These are phyloP conservation scores for Acomys russatus DNA, from an alignment of 2,797 vertebrate genomes.

Conservation along the genomic window DNA sequence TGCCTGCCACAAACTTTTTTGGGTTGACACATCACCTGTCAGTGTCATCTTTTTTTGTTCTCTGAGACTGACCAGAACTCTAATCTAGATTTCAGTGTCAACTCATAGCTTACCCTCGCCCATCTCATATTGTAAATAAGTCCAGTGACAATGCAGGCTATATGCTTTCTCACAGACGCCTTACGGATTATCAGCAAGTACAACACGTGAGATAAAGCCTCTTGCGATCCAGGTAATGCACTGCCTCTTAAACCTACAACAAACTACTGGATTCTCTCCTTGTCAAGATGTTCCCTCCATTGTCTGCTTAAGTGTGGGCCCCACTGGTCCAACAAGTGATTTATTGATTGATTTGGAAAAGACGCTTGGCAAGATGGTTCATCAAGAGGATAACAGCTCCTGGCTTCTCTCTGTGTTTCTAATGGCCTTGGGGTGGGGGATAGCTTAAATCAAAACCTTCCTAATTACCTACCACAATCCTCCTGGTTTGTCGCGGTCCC, in stretches of 20 bases:
- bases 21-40: not conserved
- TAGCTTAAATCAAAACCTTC: conserved; percentile 45
- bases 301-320: not conserved
- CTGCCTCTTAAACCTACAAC: not conserved
- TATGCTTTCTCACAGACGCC: not conserved
- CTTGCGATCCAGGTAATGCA: not conserved
- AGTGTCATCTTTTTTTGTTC: not conserved
- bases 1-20: not conserved
- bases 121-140: not conserved
- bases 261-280: not conserved
- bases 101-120: not conserved
- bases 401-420: conserved; percentile 2
- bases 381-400: conserved; percentile 22
- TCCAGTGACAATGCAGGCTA: not conserved
- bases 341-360: conserved; percentile 71
- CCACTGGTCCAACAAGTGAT: conserved; percentile 55
- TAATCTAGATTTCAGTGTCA: not conserved
- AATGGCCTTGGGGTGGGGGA: not conserved
- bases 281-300: not conserved
- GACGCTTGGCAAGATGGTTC: conserved; percentile 53
- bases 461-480: conserved; percentile 37
- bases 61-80: not conserved
- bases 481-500: not conserved
- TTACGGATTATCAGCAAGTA: not conserved
- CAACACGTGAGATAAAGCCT: not conserved